phyloP scores from a whole-genome alignment of 2,113 vertebrate genomes.

The Empidonax alnorum region DNA sequence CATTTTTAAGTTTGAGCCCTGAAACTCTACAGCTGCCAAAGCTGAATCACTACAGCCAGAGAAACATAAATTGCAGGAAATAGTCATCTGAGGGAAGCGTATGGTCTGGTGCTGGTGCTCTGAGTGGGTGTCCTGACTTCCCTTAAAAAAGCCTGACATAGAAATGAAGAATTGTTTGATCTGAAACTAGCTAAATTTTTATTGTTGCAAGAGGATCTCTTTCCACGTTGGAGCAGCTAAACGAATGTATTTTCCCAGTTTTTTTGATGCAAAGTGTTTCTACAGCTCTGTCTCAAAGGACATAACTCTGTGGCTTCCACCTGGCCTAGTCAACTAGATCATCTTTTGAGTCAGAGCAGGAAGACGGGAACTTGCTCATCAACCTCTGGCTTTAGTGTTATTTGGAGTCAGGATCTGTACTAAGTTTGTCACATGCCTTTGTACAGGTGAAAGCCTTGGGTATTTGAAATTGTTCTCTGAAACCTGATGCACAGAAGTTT shows the following conservation, averaged over 20 bases:
- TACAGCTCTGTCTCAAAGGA: background rate
- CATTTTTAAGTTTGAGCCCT: background rate
- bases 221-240: background rate
- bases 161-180: background rate
- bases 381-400: background rate
- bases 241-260: background rate
- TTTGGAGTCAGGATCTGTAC: background rate
- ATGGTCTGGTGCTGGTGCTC: fast-evolving
- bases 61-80: background rate
- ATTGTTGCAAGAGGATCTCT: background rate
- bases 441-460: background rate
- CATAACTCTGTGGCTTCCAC: background rate
- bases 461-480: background rate
- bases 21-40: background rate
- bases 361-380: background rate
- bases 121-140: background rate
- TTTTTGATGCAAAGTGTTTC: background rate
- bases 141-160: background rate
- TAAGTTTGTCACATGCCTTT: background rate
- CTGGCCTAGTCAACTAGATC: background rate
- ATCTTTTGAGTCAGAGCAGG: background rate
- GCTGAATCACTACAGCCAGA: background rate
- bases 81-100: background rate
- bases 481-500: background rate
- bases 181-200: background rate